These are phyloP conservation scores for Sitobion miscanthi DNA, from an alignment of 1,140 invertebrate genomes.

Conservation along the genomic window DNA sequence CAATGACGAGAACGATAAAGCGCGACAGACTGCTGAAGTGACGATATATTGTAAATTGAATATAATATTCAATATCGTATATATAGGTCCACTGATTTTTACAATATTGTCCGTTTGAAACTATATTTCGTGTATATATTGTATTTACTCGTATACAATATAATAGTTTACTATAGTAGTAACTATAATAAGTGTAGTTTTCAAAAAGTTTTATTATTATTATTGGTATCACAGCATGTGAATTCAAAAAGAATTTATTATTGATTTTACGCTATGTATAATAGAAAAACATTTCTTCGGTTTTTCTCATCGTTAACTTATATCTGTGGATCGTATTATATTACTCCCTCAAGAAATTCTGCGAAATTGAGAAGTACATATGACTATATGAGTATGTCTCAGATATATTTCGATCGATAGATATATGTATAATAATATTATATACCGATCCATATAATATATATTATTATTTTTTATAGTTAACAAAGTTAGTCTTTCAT, in stretches of 20 bases:
- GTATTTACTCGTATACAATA: too few species aligned
- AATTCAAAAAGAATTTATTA: background rate
- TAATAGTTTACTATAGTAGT: background rate
- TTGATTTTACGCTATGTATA: background rate
- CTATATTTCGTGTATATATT: background rate
- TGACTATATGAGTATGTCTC: too few species aligned
- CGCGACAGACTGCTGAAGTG: background rate
- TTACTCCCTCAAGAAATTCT: background rate
- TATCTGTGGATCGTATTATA: background rate
- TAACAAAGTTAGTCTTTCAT: background rate
- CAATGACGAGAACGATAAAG: background rate
- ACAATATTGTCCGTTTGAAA: background rate
- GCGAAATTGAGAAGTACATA: too few species aligned
- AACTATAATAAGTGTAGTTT: background rate
- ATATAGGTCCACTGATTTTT: background rate
- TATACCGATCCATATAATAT: background rate
- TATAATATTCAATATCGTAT: background rate
- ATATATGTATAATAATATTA: too few species aligned
- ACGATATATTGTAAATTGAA: background rate
- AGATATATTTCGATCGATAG: too few species aligned
- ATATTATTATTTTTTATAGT: background rate
- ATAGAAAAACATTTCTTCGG: background rate
- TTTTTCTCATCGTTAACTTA: background rate
- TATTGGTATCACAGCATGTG: background rate
- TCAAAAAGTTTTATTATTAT: background rate